A percentile compares a stretch with the other conserved stretches of the same genome.
phyloP scores from a whole-genome alignment of 2,888 invertebrate species.

The Lasioglossum vierecki region DNA sequence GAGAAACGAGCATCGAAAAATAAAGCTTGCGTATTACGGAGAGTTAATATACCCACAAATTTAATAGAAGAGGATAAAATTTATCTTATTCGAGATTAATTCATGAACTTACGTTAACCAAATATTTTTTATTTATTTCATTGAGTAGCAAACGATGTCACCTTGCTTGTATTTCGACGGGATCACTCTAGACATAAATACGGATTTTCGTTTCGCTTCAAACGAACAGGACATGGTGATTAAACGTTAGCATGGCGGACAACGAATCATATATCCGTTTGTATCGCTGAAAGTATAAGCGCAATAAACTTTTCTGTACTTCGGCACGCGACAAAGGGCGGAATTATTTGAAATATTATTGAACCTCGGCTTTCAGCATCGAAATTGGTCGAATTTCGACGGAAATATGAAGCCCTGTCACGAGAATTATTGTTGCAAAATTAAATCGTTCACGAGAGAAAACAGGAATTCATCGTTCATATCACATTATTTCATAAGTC shows the following conservation, averaged over 20 bases:
- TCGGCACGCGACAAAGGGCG: constrained; percentile 21
- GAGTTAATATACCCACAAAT: not conserved
- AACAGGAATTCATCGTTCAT: constrained; percentile 22
- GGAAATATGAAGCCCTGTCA: constrained; percentile 2
- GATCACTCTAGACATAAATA: constrained; percentile 5
- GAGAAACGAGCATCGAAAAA: not conserved
- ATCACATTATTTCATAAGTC: constrained; percentile 17
- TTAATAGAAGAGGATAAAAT: not conserved
- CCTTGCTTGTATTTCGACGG: not conserved
- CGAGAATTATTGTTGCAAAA: constrained; percentile 33
- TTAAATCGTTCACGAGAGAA: constrained; percentile 23
- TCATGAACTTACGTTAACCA: not conserved
- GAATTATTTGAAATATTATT: constrained; percentile 46
- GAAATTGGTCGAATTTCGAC: constrained; percentile 36
- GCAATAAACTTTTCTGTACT: constrained; percentile 36
- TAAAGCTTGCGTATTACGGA: not conserved
- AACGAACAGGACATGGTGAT: constrained; percentile 19
- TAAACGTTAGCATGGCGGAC: constrained; percentile 16
- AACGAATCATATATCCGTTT: constrained; percentile 13
- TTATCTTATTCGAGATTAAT: not conserved
- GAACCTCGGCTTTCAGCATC: constrained; percentile 37
- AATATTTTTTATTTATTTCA: constrained; percentile 9
- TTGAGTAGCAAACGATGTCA: not conserved
- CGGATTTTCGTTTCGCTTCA: not conserved
- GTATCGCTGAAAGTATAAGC: constrained; percentile 32